A percentile compares a stretch with the other conserved stretches of the same genome.
Evolutionary conservation across 2,797 vertebrate species (phyloP).

Genomic region (Enteromius afrohamiltoni): DNA sequence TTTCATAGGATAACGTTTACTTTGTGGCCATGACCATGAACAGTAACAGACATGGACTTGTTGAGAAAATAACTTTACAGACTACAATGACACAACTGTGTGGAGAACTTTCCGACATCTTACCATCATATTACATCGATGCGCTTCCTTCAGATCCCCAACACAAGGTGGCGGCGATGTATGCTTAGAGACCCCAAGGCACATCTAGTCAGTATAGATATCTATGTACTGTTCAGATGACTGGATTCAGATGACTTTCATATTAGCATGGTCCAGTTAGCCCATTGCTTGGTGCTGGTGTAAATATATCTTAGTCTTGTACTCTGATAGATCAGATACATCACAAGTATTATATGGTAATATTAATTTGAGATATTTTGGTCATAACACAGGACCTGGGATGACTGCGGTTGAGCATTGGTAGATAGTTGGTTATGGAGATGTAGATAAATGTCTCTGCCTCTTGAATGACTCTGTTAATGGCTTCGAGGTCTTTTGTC

Average conservation of each 20-base stretch:
- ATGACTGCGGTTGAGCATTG: conserved; percentile 80
- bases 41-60: no score
- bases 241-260: background rate
- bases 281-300: background rate
- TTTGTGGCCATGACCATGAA: no score
- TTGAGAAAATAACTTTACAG: no score
- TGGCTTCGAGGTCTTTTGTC: conserved; percentile 90
- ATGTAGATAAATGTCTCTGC: conserved; percentile 90
- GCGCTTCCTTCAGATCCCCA: no score
- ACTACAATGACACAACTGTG: no score
- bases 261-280: background rate
- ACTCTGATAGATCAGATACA: background rate
- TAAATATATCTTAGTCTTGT: background rate
- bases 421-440: conserved; percentile 91
- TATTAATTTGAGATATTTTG: background rate
- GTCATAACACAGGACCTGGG: conserved; percentile 69
- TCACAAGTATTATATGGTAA: no score
- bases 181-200: no score
- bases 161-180: no score
- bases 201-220: no score
- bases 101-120: no score
- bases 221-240: background rate
- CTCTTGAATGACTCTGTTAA: conserved; percentile 88
- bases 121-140: no score
- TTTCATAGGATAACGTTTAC: no score